These are phyloP conservation scores for Spicauda simplicius DNA, from an alignment of 2,888 invertebrate genomes.

Conservation along the genomic window DNA sequence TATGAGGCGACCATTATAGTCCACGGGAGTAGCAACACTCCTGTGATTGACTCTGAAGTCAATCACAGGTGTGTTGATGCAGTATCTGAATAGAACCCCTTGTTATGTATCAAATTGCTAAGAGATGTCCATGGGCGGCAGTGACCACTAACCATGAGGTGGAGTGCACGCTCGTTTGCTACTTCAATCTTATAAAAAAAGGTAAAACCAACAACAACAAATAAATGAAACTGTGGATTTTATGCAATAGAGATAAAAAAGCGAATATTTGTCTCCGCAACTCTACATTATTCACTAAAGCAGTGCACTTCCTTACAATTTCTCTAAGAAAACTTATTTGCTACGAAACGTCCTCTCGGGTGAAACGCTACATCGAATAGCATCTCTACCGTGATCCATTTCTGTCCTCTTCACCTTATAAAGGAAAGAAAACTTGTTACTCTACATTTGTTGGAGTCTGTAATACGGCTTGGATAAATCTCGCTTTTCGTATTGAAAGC, in stretches of 20 bases:
- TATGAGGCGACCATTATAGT: too few relatives aligned
- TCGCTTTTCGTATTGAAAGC: not conserved
- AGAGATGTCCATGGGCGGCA: too few relatives aligned
- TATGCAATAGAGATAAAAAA: not conserved
- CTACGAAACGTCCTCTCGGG: conserved; percentile 9
- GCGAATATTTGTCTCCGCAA: not conserved
- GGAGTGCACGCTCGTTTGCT: too few relatives aligned
- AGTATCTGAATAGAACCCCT: too few relatives aligned
- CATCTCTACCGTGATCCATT: conserved; percentile 3
- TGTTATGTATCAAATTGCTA: too few relatives aligned
- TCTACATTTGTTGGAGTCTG: conserved; percentile 7
- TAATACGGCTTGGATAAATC: not conserved
- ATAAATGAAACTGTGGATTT: not conserved
- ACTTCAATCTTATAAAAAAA: too few relatives aligned
- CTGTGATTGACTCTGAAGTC: too few relatives aligned
- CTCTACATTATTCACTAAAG: conserved; percentile 1
- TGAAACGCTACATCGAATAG: conserved; percentile 5
- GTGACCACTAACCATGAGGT: too few relatives aligned
- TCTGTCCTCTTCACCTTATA: conserved; percentile 11
- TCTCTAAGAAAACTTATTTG: conserved; percentile 9
- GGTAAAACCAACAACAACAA: too few relatives aligned
- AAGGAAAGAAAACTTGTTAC: conserved; percentile 13
- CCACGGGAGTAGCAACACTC: too few relatives aligned
- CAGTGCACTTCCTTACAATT: not conserved
- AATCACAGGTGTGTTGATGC: too few relatives aligned